phyloP scores from a whole-genome alignment of 2,797 vertebrate genomes.

The Lateolabrax maculatus region DNA sequence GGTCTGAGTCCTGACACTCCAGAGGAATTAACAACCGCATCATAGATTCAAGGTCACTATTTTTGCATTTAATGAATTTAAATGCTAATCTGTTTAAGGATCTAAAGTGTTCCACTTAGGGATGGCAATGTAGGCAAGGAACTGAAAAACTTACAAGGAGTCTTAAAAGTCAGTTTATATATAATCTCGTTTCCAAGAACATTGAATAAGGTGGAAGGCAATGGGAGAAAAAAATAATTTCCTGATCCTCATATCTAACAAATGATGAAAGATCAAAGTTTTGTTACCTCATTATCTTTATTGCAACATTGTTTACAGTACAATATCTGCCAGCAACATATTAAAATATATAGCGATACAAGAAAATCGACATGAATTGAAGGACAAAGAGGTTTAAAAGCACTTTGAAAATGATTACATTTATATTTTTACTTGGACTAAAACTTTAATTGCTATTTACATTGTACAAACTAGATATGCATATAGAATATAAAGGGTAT shows the following conservation, averaged over 20 bases:
- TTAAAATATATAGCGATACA: conserved; percentile 87
- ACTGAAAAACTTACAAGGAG: not conserved
- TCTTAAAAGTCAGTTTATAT: not conserved
- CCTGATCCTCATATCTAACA: not conserved
- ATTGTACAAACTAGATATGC: conserved; percentile 90
- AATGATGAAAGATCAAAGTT: conserved; percentile 28
- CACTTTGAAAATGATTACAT: conserved; percentile 87
- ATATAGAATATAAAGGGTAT: conserved; percentile 89
- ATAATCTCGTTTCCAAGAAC: not conserved
- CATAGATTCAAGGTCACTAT: not conserved
- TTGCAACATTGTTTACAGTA: conserved; percentile 88
- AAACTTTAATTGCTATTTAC: conserved; percentile 87
- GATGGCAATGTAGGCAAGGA: too few relatives aligned
- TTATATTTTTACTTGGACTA: conserved; percentile 84
- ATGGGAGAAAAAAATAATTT: not conserved
- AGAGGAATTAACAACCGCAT: not conserved
- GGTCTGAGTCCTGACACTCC: conserved; percentile 4
- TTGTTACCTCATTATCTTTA: conserved; percentile 84
- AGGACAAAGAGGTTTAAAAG: conserved; percentile 85
- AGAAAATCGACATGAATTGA: conserved; percentile 86
- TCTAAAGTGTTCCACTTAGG: not conserved
- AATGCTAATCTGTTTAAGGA: too few relatives aligned
- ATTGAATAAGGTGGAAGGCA: not conserved
- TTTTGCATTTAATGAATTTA: not conserved
- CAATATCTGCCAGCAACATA: conserved; percentile 86